Conservation (phyloP, 2,113 vertebrate genomes). For the Agapornis roseicollis region DNA sequence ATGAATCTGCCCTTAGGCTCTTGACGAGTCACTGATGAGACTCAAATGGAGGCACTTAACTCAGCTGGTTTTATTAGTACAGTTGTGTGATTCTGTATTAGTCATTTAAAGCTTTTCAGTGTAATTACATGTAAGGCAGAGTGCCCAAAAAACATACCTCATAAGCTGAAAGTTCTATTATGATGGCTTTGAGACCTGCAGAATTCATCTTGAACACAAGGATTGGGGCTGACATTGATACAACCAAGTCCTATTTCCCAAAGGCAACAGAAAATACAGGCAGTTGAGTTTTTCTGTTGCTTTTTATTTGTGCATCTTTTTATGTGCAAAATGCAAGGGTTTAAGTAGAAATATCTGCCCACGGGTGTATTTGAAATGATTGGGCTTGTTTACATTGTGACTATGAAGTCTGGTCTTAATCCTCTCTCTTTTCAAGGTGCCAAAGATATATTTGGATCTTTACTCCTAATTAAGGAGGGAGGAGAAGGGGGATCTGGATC, state of each 20-base stretch:
- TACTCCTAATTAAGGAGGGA: neutral
- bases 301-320: neutral
- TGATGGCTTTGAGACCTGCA: neutral
- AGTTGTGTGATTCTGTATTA: neutral
- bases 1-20: constrained; percentile 3
- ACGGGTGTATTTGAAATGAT: neutral
- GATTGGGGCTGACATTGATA: neutral
- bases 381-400: neutral
- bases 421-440: neutral
- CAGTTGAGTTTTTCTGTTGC: neutral
- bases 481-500: neutral
- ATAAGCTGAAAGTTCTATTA: neutral
- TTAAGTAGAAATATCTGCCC: neutral
- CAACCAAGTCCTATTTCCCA: neutral
- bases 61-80: neutral
- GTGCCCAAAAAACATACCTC: neutral
- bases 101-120: constrained; percentile 5
- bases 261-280: neutral
- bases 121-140: neutral
- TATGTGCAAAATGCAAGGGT: neutral
- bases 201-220: neutral
- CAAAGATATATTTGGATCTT: constrained; percentile 2
- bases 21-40: constrained; percentile 14
- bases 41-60: constrained; percentile 26
- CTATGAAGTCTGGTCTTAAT: neutral